Evolutionary conservation across 2,113 vertebrate species (phyloP), one percentile per base, ranked within the genome.

Genomic region (Cinclus cinclus): DNA sequence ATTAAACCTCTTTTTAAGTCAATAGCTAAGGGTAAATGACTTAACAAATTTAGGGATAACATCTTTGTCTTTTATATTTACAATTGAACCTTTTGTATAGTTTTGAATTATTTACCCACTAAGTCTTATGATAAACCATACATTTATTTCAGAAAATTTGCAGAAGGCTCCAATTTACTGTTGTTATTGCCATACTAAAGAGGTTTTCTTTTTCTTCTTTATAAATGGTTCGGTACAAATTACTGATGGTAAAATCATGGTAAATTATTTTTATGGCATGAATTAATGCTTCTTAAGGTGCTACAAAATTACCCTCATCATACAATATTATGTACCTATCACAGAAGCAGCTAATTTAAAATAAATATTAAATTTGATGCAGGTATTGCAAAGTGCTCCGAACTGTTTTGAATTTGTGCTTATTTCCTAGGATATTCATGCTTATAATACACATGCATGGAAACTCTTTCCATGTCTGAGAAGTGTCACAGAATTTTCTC

Each of bases 101-200:
- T 83, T 97, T 96, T 89, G 87, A 90, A 84, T 95, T 94, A 96
- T 94, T 94, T 95, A 88, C 69, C 67, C 35, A 58, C 55, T 75
- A 93, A 76, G 35, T 81, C 68, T 82, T 92, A 77, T n/a, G 55
- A 30, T 53, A 75, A 96, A 90, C 35, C 42, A 62, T 69, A 71
- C 21, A 52, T 90, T 94, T 96, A 92, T 95, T 95, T 96, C 41
- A 85, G 70, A 58, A 96, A 89, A 90, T 89, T 88, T 91, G 33
- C 11, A 35, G 73, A 90, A 70, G 35, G 3, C 52, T 92, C 68
- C 75, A 87, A 92, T 96, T 96, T 93, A 63, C 64, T 79, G 25
- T 87, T 93, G 44, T 91, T 94, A 55, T 53, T 90, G 47, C 27
- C 39, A 58, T 59, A 31, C 33, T 85, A 44, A 65, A 82, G 39